Base-by-base conservation (phyloP, 2,113 vertebrate species). In the Globicephala melas region DNA sequence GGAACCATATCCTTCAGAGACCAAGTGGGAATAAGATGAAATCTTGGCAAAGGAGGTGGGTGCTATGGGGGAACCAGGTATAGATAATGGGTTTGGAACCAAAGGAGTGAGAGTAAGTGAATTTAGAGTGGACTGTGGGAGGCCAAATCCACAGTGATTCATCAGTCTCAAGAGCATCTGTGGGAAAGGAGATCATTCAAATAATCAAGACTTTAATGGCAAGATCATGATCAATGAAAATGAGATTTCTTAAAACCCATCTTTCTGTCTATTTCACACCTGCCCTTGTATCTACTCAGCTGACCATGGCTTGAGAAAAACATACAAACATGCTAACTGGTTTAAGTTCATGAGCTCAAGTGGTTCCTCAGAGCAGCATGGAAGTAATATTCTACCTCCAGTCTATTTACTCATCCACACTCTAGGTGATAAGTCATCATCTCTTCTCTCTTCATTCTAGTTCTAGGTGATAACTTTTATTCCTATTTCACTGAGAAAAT, bases 131-230 rank as follows among this genome's bases (percentile, higher is more conserved):
- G 50, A 70, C 17, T 10, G 17, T 4, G 9, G 36, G 13, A 63
- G 12, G 26, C 26, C 70, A n/a, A 71, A 36, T 62, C 50, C 33
- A 3, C 1, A 36, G n/a, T 58, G 68, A 53, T 47, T 94, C 10
- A 5, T 23, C 20, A 31, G 20, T 71, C 50, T 91, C 53, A 92
- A 55, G 38, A 67, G 14, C 53, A 87, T 63, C 36, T 47, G 2
- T 41, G 36, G 21, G 68, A 81, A 70, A 96, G 83, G 31, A 92
- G 96, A 97, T 95, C 96, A 96, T 96, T 94, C 80, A 93, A 47
- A 70, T 96, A 98, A 98, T 97, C 86, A 98, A 96, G 80, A 96
- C 70, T 82, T 94, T 96, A 97, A 97, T 95, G 97, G 70, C n/a
- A 96, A 97, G 97, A 96, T 26, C 53, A 74, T 81, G 92, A 97